These are phyloP conservation scores for Hemaris fuciformis DNA, from an alignment of 2,888 invertebrate genomes.

Conservation along the genomic window DNA sequence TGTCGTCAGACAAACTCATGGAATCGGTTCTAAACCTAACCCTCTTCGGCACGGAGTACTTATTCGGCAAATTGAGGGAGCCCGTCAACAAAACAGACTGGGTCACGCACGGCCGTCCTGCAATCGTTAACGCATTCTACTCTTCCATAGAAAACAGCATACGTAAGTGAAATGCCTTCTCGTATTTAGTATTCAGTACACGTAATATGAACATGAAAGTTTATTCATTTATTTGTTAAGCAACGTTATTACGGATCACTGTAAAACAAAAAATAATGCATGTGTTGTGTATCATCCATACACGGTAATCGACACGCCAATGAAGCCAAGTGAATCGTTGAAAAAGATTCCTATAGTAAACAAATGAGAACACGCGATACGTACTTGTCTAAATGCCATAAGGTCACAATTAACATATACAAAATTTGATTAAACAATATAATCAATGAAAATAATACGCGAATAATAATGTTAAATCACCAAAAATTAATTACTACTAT, in stretches of 20 bases:
- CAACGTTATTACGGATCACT: not conserved
- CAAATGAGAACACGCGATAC: no score
- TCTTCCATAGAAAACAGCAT: constrained; percentile 93
- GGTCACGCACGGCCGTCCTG: constrained; percentile 91
- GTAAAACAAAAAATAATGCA: not conserved
- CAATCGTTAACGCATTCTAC: constrained; percentile 93
- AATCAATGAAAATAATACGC: no score
- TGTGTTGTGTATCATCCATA: not conserved
- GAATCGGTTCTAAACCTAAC: constrained; percentile 89
- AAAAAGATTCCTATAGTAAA: no score
- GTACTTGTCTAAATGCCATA: no score
- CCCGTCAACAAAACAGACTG: constrained; percentile 93
- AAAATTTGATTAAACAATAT: no score
- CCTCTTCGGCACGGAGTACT: constrained; percentile 89
- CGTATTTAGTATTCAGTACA: not conserved
- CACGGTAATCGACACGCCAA: not conserved
- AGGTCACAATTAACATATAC: no score
- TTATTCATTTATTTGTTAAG: not conserved
- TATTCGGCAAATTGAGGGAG: constrained; percentile 88
- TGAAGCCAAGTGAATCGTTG: not conserved
- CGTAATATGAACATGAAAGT: not conserved
- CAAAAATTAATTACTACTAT: no score
- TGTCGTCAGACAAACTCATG: constrained; percentile 86
- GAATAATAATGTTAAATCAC: no score
- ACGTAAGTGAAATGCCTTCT: constrained; percentile 82